Evolutionary conservation across 1,140 invertebrate species (phyloP).

Genomic region (Papilio xuthus): DNA sequence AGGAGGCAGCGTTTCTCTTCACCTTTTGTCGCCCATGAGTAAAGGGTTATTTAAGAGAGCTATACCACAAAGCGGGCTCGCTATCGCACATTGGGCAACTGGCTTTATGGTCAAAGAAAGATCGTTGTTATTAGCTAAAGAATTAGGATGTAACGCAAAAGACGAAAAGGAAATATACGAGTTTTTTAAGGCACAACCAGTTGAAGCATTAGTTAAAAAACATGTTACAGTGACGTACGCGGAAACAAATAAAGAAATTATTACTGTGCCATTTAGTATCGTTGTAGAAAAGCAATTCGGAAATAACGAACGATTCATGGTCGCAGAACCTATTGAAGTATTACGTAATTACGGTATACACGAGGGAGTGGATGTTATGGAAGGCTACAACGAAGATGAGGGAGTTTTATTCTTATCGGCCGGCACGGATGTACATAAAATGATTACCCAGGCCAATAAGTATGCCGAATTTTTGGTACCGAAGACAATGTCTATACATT

Average conservation of each 20-base stretch:
- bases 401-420: slow-evolving; percentile 44
- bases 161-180: slow-evolving; percentile 49
- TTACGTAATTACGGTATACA: slow-evolving; percentile 49
- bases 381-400: slow-evolving; percentile 56
- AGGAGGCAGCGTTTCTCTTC: slow-evolving; percentile 78
- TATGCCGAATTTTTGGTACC: slow-evolving; percentile 54
- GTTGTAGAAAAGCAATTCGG: slow-evolving; percentile 54
- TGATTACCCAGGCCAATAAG: slow-evolving; percentile 46
- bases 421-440: slow-evolving; percentile 27
- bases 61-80: not conserved
- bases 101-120: not conserved
- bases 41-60: slow-evolving; percentile 60
- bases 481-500: slow-evolving; percentile 39
- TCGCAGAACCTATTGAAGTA: slow-evolving; percentile 44
- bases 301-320: slow-evolving; percentile 49
- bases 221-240: slow-evolving; percentile 39
- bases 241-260: slow-evolving; percentile 34
- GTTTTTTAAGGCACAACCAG: slow-evolving; percentile 49
- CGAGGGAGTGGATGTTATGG: slow-evolving; percentile 58
- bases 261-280: slow-evolving; percentile 41
- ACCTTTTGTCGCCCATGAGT: slow-evolving; percentile 75
- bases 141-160: slow-evolving; percentile 50
- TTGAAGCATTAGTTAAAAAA: slow-evolving; percentile 43
- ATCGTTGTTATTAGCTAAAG: slow-evolving; percentile 38
- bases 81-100: not conserved